These are phyloP conservation scores for Tympanuchus pallidicinctus DNA, from an alignment of 2,113 vertebrate species.

Conservation along the genomic window DNA sequence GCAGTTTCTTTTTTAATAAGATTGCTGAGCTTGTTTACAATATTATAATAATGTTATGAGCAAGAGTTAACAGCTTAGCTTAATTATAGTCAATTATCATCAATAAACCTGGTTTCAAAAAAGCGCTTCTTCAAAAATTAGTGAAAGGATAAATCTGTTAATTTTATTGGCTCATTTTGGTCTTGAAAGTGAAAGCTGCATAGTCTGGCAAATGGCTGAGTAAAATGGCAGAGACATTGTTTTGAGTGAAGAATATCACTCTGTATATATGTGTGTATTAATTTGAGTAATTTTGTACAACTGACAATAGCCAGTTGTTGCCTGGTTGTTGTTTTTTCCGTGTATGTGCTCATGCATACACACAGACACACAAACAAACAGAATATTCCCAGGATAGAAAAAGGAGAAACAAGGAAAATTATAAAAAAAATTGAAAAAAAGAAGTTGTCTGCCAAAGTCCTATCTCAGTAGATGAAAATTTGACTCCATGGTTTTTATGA, in stretches of 20 bases:
- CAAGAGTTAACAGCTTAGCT: neutral
- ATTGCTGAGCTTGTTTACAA: neutral
- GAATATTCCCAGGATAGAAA: neutral
- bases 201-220: neutral
- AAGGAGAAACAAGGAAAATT: neutral
- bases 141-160: neutral
- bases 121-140: neutral
- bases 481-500: neutral
- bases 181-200: neutral
- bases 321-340: neutral
- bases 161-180: neutral
- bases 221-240: neutral
- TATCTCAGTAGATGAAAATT: neutral
- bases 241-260: neutral
- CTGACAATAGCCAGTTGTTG: neutral
- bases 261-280: no score
- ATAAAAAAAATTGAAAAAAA: neutral
- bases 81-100: neutral
- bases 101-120: neutral
- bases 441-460: neutral
- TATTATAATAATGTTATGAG: neutral
- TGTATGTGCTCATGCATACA: no score
- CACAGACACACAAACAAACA: no score
- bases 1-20: neutral
- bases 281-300: no score